Conservation (phyloP, 2,113 vertebrate species). For the Castor canadensis region DNA sequence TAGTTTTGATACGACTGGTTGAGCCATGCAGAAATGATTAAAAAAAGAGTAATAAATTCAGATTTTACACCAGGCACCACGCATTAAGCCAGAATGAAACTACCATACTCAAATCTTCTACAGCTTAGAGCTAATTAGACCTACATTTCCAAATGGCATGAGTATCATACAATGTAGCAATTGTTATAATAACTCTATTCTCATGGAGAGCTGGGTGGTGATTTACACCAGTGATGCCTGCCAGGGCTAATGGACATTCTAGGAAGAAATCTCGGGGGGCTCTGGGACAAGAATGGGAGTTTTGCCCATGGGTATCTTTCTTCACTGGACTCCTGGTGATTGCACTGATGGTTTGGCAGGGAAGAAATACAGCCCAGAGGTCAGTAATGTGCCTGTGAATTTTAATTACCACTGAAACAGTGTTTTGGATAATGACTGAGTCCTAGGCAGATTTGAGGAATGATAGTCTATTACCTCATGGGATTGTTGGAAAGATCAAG, state of each 20-base stretch:
- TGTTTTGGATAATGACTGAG: constrained; percentile 46
- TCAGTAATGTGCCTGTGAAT: constrained; percentile 73
- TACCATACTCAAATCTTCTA: constrained; percentile 81
- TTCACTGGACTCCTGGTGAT: constrained; percentile 18
- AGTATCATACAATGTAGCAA: constrained; percentile 76
- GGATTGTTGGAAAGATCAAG: not conserved
- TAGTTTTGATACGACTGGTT: constrained; percentile 81
- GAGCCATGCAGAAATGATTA: constrained; percentile 80
- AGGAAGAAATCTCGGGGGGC: constrained; percentile 74
- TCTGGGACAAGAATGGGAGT: constrained; percentile 26
- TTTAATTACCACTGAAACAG: constrained; percentile 77
- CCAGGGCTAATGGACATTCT: constrained; percentile 77
- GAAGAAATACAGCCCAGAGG: constrained; percentile 54
- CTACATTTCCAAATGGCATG: constrained; percentile 77
- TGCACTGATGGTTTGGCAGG: constrained; percentile 26
- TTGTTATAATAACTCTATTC: constrained; percentile 86
- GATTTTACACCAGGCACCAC: constrained; percentile 81
- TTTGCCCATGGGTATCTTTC: constrained; percentile 1
- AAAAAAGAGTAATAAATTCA: constrained; percentile 82
- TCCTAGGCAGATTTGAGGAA: constrained; percentile 39
- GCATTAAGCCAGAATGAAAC: constrained; percentile 83
- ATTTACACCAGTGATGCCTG: constrained; percentile 77
- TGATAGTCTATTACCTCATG: constrained; percentile 14
- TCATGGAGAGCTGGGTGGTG: constrained; percentile 74
- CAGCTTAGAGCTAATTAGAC: constrained; percentile 86